Conservation (phyloP, 2,797 vertebrate species). For the Platalea minor region DNA sequence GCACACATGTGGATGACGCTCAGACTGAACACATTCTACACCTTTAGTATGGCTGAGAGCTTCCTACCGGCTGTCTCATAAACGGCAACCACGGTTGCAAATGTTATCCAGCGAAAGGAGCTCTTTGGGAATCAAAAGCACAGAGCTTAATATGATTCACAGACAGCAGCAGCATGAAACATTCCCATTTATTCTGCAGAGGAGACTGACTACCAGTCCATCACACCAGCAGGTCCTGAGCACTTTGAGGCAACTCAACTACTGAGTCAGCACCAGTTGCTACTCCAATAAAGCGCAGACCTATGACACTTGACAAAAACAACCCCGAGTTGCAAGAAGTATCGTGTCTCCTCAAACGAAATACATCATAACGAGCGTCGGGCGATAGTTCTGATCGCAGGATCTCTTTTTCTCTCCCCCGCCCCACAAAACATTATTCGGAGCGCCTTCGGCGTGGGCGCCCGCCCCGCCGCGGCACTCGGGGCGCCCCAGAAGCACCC, state of each 20-base stretch:
- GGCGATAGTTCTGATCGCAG: accelerated
- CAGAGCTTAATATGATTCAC: accelerated
- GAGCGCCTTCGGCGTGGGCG: accelerated
- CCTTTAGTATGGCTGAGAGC: accelerated
- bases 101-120: accelerated
- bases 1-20: background rate
- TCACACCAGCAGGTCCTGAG: background rate
- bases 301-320: background rate
- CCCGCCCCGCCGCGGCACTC: accelerated
- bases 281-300: background rate
- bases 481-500: background rate
- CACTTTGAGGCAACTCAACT: background rate
- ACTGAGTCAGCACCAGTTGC: conserved; percentile 22
- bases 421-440: accelerated
- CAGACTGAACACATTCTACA: background rate
- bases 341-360: accelerated
- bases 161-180: too few relatives aligned
- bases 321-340: background rate
- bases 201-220: accelerated
- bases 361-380: accelerated
- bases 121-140: background rate
- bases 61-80: background rate
- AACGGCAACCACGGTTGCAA: accelerated
- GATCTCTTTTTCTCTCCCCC: too few relatives aligned
- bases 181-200: accelerated